These are phyloP conservation scores for Machimus rusticus DNA, from an alignment of 2,888 invertebrate species.

Conservation along the genomic window DNA sequence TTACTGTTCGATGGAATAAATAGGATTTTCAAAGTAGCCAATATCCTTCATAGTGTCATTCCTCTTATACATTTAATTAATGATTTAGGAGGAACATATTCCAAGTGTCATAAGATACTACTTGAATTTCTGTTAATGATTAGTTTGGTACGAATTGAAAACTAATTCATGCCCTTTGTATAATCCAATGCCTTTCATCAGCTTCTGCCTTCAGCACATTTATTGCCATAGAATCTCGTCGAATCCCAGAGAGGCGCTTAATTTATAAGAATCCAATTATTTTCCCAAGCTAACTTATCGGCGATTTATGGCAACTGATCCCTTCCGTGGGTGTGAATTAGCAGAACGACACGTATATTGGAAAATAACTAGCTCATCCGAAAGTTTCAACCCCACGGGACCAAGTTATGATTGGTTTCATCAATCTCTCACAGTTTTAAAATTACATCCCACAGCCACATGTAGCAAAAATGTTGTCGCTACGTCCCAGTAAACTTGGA, in stretches of 20 bases:
- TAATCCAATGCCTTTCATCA: not conserved
- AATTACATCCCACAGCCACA: not conserved
- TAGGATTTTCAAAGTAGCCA: no score
- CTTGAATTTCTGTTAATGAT: no score
- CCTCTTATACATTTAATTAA: no score
- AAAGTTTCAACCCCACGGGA: not conserved
- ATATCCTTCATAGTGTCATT: no score
- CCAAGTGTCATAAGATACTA: no score
- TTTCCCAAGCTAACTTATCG: not conserved
- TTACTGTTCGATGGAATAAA: no score
- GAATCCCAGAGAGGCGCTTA: not conserved
- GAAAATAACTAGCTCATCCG: slow-evolving; percentile 5
- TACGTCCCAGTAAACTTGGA: slow-evolving; percentile 14
- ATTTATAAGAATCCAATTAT: not conserved
- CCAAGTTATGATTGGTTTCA: slow-evolving; percentile 25
- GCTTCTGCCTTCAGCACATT: not conserved
- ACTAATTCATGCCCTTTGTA: no score
- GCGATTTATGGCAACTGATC: not conserved
- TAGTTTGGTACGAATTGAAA: no score
- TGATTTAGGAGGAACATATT: no score
- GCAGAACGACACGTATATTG: not conserved
- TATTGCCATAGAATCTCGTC: not conserved
- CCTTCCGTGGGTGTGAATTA: not conserved
- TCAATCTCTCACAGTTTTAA: slow-evolving; percentile 28
- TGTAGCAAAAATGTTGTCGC: slow-evolving; percentile 11